Base-by-base conservation (phyloP, 2,797 vertebrate genomes). In the Gambelia wislizenii region DNA sequence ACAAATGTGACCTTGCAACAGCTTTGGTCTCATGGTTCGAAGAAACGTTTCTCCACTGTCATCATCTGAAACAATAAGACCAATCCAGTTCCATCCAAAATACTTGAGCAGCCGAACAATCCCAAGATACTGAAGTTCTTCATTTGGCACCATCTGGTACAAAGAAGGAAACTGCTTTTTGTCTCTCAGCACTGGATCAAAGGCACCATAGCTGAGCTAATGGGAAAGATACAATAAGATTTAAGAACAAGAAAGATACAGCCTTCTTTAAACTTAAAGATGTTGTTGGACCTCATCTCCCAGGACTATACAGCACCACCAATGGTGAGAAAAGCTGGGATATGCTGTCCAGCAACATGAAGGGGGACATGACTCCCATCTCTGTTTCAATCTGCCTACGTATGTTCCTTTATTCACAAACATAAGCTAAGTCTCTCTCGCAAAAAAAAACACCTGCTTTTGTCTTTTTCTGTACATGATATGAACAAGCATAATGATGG, bases 101-200 rank as follows among this genome's bases (percentile, higher is more conserved):
- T 87, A 67, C 6, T n/a, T 12, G 56, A 87, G 52, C 4, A 87
- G 39, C 27, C 72, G 64, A 27, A 81, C 49, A 72, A 87, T 20
- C 30, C 86, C 86, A 33, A 1, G 20, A 20, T 72, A 74, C 39
- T 81, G 86, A 27, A 44, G 18, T 14, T 9, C 39, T 87, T 87
- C 86, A 87, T 25, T 87, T 6, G 78, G 67, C 6, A 81, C 10
- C 67, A 81, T 81, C 30, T 30, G 64, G 20, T 87, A 87, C 27
- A 87, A 81, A 9, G 30, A 81, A 81, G 39, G 67, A 16, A 87
- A 9, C 1, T 56, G 18, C 10, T 1, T n/a, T 72, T 25, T 44
- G 36, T 22, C 33, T 9, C 20, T 59, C 36, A n/a, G 4, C 18
- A 7, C 49, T 44, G 67, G 64, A 39, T 74, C 70, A 74, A 74